Evolutionary conservation across 2,797 vertebrate genomes (phyloP), one percentile per base, ranked within the genome.

Genomic region (Malacoraja senta): DNA sequence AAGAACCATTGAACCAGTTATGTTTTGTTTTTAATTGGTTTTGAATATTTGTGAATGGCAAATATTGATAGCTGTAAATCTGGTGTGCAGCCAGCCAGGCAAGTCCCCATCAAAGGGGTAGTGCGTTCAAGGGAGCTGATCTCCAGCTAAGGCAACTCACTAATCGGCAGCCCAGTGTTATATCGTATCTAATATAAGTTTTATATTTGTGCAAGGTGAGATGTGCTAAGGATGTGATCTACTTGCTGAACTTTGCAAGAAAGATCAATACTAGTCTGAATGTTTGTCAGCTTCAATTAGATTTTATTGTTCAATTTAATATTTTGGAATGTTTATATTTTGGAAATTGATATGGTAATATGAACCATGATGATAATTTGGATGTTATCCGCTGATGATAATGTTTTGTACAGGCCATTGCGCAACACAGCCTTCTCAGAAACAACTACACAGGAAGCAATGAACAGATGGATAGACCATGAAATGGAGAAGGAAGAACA

Each of bases 381-480:
- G 26, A 53, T 53, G 53, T 84, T 63, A 13, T 63, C 26, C 74
- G 4, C 29, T 29, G 8, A 8, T 9, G 24, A 77, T 77, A n/a
- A 35, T 53, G 21, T 19, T 81, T 53, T 81, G 35, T 44, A 24
- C 88, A 72, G 7, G 13, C 74, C 13, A 12, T n/a, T 8, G 0
- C 0, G 24, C 6, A 13, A 53, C 72, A 38, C 26, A 53, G 38
- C 90, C 72, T 53, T 76, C 35, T 76, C 24, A 44, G 38, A 76
- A 35, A 38, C 35, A 92, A 76, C 90, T 74, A 53, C 24, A 32
- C 21, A 58, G 90, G 71, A 92, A 92, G 90, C 71, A 92, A 63
- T 26, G 53, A n/a, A 76, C 26, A 76, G 90, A 92, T 92, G 71
- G 24, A 1, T 35, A 74, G 21, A 19, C 71, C 9, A 38, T 68